Evolutionary conservation across 92 coral and sea anemone genomes (phyloP).

Genomic region (Micromussa lordhowensis): DNA sequence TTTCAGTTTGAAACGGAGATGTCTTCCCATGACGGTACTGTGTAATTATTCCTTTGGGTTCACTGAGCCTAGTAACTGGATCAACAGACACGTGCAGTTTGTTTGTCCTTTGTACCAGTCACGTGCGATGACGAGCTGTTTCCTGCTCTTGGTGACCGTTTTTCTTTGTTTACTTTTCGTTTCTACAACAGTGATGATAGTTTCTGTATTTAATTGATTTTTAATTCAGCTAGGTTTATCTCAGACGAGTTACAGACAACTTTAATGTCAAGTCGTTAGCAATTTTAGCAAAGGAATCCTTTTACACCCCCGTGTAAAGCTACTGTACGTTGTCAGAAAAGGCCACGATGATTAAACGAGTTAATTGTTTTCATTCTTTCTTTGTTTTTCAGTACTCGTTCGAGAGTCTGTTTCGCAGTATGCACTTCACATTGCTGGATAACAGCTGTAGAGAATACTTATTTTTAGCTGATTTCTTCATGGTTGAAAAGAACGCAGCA

Average conservation of each 20-base stretch:
- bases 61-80: background rate
- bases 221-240: background rate
- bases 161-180: background rate
- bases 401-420: constrained; percentile 96
- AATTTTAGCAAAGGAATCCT: too few species aligned
- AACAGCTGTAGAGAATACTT: constrained; percentile 96
- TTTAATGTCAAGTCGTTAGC: background rate
- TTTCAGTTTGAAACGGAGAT: background rate
- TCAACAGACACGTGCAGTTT: background rate
- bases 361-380: background rate
- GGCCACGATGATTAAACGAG: background rate
- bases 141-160: background rate
- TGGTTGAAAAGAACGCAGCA: constrained; percentile 89
- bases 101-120: background rate
- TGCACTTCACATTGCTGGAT: constrained; percentile 93
- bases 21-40: background rate
- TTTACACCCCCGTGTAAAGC: background rate
- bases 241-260: background rate
- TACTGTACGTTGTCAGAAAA: background rate
- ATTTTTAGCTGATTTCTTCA: constrained; percentile 89
- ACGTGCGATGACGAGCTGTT: background rate
- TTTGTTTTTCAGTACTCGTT: constrained; percentile 88
- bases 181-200: background rate
- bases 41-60: background rate
- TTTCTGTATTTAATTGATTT: too few species aligned